phyloP scores from a whole-genome alignment of 2,113 vertebrate species.

The Malaclemys terrapin region DNA sequence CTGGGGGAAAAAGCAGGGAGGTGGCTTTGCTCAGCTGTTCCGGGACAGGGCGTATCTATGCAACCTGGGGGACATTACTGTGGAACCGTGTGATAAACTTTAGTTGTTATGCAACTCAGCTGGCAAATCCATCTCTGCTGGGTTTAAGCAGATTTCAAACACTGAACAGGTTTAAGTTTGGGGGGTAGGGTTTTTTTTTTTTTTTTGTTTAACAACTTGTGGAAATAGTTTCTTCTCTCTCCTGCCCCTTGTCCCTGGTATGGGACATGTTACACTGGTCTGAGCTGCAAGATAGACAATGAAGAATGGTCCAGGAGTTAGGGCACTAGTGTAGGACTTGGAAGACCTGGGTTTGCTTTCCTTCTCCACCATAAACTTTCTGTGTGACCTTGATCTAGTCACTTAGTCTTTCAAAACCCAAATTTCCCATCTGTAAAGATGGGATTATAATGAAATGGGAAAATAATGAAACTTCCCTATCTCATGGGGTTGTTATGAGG shows the following conservation, averaged over 20 bases:
- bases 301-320: background rate
- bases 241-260: background rate
- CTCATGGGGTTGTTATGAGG: background rate
- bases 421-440: no score
- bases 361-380: no score
- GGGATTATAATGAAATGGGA: no score
- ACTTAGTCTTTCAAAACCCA: background rate
- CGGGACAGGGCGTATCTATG: accelerated
- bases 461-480: background rate
- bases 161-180: background rate
- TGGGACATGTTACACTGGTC: background rate
- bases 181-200: no score
- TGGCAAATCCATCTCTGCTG: background rate
- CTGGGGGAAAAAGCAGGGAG: background rate
- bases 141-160: background rate
- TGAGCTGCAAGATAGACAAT: background rate
- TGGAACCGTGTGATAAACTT: background rate
- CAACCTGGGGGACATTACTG: background rate
- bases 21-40: background rate
- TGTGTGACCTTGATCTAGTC: no score
- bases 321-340: background rate
- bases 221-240: background rate
- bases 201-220: no score
- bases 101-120: background rate
- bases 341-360: background rate